phyloP scores from a whole-genome alignment of 2,888 invertebrate species.

The Pheosia gnoma region DNA sequence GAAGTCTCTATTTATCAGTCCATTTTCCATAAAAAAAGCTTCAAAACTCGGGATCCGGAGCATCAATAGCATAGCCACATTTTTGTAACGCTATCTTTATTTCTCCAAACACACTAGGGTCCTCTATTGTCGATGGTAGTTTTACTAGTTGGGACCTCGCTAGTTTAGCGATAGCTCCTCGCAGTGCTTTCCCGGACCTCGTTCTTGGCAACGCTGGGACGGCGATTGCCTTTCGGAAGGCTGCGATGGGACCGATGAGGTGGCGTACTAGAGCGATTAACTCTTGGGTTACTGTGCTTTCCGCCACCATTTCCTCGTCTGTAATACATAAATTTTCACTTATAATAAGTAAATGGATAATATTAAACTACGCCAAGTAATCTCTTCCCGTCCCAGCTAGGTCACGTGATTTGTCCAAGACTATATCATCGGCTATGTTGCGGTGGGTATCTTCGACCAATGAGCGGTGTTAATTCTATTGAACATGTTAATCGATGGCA shows the following conservation, averaged over 20 bases:
- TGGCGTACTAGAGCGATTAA: conserved; percentile 74
- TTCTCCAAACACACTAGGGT: conserved; percentile 91
- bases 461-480: too few species aligned
- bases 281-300: conserved; percentile 73
- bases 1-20: not conserved
- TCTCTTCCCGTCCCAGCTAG: too few species aligned
- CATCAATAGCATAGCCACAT: conserved; percentile 89
- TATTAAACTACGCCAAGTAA: too few species aligned
- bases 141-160: conserved; percentile 91
- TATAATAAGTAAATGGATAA: too few species aligned
- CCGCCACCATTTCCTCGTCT: conserved; percentile 78
- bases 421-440: too few species aligned
- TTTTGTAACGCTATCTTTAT: conserved; percentile 90
- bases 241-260: conserved; percentile 93
- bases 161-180: conserved; percentile 93
- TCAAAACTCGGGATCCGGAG: conserved; percentile 85
- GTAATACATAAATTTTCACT: conserved; percentile 10
- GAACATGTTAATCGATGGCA: too few species aligned
- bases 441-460: too few species aligned
- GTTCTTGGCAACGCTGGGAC: conserved; percentile 94
- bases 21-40: not conserved
- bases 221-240: conserved; percentile 91
- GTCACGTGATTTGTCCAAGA: too few species aligned
- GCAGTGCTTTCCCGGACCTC: conserved; percentile 87
- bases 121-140: conserved; percentile 94